These are phyloP conservation scores for Anastrepha obliqua DNA, from an alignment of 1,140 invertebrate genomes.

Conservation along the genomic window DNA sequence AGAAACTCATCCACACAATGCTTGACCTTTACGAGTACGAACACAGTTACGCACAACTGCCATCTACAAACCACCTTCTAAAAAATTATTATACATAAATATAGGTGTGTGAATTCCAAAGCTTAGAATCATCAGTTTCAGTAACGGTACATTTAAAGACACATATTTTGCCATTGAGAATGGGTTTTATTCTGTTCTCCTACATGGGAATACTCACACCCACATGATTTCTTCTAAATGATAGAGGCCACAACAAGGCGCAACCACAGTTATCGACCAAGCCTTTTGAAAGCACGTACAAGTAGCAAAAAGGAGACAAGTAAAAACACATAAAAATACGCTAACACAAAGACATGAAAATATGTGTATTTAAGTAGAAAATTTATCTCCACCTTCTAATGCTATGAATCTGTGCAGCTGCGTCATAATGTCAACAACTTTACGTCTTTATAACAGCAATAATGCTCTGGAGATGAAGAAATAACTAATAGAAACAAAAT, in stretches of 20 bases:
- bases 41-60: no score
- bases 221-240: background rate
- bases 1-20: no score
- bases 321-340: background rate
- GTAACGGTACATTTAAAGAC: no score
- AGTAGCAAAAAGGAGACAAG: background rate
- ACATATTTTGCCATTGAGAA: no score
- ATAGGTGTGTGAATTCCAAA: no score
- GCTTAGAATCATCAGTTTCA: no score
- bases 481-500: constrained; percentile 20
- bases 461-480: background rate
- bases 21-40: no score
- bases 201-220: no score
- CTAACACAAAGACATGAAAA: background rate
- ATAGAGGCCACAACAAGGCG: background rate
- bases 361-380: constrained; percentile 19
- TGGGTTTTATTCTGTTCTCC: no score
- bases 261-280: constrained; percentile 23
- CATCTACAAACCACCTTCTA: no score
- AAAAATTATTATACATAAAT: no score
- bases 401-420: background rate
- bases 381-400: background rate
- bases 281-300: background rate
- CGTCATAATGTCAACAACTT: constrained; percentile 16
- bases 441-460: background rate